Percentiles rank a stretch among this genome's conserved stretches.
Conservation (phyloP, 2,888 invertebrate genomes). For the Parnassius smintheus region DNA sequence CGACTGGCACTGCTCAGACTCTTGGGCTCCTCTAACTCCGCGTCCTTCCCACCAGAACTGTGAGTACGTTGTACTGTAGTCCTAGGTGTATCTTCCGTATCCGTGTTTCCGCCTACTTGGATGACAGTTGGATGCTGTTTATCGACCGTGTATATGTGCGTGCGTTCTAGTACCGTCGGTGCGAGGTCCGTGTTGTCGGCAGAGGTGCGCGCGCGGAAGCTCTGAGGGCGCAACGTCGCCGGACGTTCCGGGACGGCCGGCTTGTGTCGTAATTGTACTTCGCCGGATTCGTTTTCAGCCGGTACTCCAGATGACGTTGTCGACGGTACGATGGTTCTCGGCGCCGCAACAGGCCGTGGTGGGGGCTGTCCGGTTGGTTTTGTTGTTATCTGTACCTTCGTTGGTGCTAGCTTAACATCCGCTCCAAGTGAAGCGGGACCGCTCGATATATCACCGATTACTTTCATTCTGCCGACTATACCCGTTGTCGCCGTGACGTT, state of each 20-base stretch:
- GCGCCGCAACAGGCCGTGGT: conserved; percentile 72
- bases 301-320: conserved; percentile 11
- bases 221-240: conserved; percentile 83
- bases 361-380: conserved; percentile 80
- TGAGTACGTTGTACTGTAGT: conserved; percentile 71
- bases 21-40: conserved; percentile 64
- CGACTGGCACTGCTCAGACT: conserved; percentile 60
- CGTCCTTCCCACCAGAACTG: conserved; percentile 70
- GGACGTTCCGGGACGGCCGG: conserved; percentile 92
- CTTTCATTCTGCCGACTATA: conserved; percentile 66
- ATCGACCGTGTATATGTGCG: conserved; percentile 87
- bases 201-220: conserved; percentile 70
- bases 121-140: conserved; percentile 88
- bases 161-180: conserved; percentile 83
- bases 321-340: conserved; percentile 59
- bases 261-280: conserved; percentile 83
- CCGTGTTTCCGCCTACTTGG: conserved; percentile 61
- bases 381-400: conserved; percentile 38
- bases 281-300: conserved; percentile 49
- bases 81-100: conserved; percentile 50
- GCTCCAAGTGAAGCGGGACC: conserved; percentile 64
- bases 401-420: conserved; percentile 39
- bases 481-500: conserved; percentile 71
- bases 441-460: conserved; percentile 52
- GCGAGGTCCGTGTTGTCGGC: conserved; percentile 38